Evolutionary conservation across 2,797 vertebrate species (phyloP).

Genomic region (Orestias chungarensis): DNA sequence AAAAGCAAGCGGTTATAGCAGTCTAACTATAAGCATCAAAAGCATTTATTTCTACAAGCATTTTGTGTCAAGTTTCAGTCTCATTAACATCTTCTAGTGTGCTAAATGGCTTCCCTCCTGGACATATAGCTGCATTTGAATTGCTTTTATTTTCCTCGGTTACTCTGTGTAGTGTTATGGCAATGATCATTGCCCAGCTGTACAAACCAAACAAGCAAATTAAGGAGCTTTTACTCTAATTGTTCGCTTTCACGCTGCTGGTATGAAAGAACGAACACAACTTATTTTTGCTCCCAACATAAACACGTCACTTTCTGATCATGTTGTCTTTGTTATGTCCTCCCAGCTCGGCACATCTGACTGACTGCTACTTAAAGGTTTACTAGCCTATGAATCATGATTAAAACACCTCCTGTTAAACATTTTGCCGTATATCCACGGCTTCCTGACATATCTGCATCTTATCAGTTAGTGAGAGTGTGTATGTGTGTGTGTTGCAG

Average conservation of each 20-base stretch:
- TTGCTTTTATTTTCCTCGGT: conserved; percentile 52
- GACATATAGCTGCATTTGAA: conserved; percentile 48
- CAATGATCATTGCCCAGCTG: conserved; percentile 64
- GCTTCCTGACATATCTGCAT: conserved; percentile 38
- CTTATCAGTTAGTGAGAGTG: conserved; percentile 23
- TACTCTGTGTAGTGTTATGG: conserved; percentile 52
- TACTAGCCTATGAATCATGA: conserved; percentile 73
- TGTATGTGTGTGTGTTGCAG: conserved; percentile 23
- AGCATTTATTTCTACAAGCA: conserved; percentile 66
- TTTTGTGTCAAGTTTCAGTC: conserved; percentile 68
- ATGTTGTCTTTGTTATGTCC: conserved; percentile 54
- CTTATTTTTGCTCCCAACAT: conserved; percentile 12
- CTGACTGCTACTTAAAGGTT: conserved; percentile 69
- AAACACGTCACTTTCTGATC: conserved; percentile 19
- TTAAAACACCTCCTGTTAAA: conserved; percentile 74
- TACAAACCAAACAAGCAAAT: conserved; percentile 48
- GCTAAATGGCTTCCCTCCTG: conserved; percentile 32
- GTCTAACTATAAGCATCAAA: conserved; percentile 56
- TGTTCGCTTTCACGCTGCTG: conserved; percentile 6
- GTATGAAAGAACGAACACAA: conserved; percentile 18
- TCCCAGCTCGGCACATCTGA: conserved; percentile 35
- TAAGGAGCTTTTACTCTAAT: conserved; percentile 34
- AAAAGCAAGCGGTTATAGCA: conserved; percentile 43
- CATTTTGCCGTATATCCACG: conserved; percentile 62
- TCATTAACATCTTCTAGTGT: conserved; percentile 64